phyloP scores from a whole-genome alignment of 2,888 invertebrate genomes.

The Aricia artaxerxes region DNA sequence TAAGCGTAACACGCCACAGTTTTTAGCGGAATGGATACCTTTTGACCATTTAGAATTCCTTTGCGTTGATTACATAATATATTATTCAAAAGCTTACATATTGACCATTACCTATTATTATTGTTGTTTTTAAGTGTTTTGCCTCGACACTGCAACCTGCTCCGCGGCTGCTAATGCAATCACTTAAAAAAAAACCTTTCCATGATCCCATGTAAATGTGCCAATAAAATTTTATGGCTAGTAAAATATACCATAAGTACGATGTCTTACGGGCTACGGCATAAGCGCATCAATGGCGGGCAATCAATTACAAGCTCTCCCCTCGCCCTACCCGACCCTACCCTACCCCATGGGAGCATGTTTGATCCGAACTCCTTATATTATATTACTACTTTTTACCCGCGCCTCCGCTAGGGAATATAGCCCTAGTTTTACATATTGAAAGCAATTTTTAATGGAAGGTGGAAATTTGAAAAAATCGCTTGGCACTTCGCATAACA shows the following conservation, averaged over 20 bases:
- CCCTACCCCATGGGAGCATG: constrained; percentile 40
- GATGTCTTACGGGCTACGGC: constrained; percentile 35
- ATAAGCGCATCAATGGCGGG: constrained; percentile 55
- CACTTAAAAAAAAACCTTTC: background rate
- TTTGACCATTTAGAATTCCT: too few relatives aligned
- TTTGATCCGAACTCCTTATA: constrained; percentile 39
- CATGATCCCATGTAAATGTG: constrained; percentile 14
- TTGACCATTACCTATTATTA: background rate
- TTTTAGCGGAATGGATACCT: too few relatives aligned
- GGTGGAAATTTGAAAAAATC: background rate
- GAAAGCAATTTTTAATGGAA: constrained; percentile 25
- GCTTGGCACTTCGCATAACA: background rate
- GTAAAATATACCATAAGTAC: constrained; percentile 33
- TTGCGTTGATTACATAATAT: too few relatives aligned
- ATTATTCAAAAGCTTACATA: background rate
- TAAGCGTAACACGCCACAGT: too few relatives aligned
- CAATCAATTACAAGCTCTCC: constrained; percentile 55
- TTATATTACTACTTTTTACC: constrained; percentile 33
- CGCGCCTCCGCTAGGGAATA: constrained; percentile 25
- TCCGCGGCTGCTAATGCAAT: background rate
- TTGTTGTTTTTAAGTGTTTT: background rate
- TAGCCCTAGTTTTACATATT: constrained; percentile 30
- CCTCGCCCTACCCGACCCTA: constrained; percentile 37
- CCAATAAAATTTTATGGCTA: constrained; percentile 23
- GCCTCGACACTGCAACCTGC: background rate